A percentile compares a stretch with the other conserved stretches of the same genome.
Evolutionary conservation across 2,888 invertebrate species (phyloP).

Genomic region (Drepana falcataria): DNA sequence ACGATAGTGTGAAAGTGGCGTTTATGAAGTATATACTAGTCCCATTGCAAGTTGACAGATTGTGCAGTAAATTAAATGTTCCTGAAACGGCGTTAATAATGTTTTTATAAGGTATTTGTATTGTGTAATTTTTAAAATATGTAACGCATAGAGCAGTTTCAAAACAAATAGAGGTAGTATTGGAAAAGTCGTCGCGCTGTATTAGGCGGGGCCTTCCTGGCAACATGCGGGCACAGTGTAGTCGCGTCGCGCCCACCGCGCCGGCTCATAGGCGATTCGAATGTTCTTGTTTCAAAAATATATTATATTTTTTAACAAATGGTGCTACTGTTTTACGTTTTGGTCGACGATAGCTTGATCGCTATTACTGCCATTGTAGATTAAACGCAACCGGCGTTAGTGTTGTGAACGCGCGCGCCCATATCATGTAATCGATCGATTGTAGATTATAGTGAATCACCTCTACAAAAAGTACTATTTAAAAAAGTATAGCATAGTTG

Average conservation of each 20-base stretch:
- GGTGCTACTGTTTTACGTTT: constrained; percentile 75
- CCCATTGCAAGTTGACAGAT: constrained; percentile 74
- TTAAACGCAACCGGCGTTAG: constrained; percentile 27
- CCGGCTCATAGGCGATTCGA: constrained; percentile 15
- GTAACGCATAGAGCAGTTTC: constrained; percentile 44
- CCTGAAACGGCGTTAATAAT: constrained; percentile 73
- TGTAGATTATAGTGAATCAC: constrained; percentile 18
- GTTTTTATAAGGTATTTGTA: constrained; percentile 59
- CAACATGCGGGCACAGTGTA: constrained; percentile 6
- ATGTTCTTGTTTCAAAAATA: constrained; percentile 44
- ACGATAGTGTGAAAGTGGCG: constrained; percentile 40
- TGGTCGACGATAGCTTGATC: constrained; percentile 67
- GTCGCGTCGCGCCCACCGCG: constrained; percentile 4
- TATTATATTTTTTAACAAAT: constrained; percentile 74
- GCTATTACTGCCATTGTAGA: constrained; percentile 60
- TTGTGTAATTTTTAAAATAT: constrained; percentile 57
- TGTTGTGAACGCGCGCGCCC: constrained; percentile 36
- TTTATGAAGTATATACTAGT: constrained; percentile 67
- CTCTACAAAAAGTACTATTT: constrained; percentile 16
- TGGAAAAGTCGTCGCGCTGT: constrained; percentile 29
- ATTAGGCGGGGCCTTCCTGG: constrained; percentile 34
- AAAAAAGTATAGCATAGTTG: constrained; percentile 34
- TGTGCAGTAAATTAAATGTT: constrained; percentile 69
- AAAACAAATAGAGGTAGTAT: constrained; percentile 26
- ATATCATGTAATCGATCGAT: constrained; percentile 43